phyloP scores from a whole-genome alignment of 2,113 vertebrate genomes.

The Pollachius pollachius region DNA sequence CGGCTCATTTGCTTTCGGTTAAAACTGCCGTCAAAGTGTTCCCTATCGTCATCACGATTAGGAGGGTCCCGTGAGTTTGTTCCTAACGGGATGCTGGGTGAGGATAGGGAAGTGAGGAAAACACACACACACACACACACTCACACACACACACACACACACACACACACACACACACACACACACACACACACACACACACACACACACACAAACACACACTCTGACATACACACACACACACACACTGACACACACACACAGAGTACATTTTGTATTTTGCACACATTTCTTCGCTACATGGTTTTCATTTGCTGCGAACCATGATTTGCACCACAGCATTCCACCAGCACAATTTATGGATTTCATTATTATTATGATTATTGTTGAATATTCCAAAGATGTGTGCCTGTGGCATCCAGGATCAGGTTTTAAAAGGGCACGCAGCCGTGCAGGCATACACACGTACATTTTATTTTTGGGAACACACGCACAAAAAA shows the following conservation, averaged over 20 bases:
- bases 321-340: not conserved
- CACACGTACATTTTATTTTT: too few species aligned
- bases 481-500: too few species aligned
- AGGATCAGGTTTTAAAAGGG: not conserved
- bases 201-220: too few species aligned
- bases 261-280: not conserved
- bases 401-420: not conserved
- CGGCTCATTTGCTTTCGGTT: slow-evolving; percentile 54
- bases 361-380: not conserved
- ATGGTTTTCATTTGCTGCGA: not conserved
- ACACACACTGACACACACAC: slow-evolving; percentile 19
- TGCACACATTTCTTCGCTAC: not conserved
- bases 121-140: not conserved
- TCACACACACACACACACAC: too few species aligned
- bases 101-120: too few species aligned
- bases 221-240: too few species aligned
- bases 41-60: not conserved
- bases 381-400: not conserved
- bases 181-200: too few species aligned
- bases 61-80: too few species aligned
- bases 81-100: too few species aligned
- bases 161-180: too few species aligned
- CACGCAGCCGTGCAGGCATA: not conserved
- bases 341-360: not conserved
- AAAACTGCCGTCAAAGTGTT: slow-evolving; percentile 36